Base-by-base conservation (phyloP, 2,888 invertebrate species). In the Platynereis dumerilii region DNA sequence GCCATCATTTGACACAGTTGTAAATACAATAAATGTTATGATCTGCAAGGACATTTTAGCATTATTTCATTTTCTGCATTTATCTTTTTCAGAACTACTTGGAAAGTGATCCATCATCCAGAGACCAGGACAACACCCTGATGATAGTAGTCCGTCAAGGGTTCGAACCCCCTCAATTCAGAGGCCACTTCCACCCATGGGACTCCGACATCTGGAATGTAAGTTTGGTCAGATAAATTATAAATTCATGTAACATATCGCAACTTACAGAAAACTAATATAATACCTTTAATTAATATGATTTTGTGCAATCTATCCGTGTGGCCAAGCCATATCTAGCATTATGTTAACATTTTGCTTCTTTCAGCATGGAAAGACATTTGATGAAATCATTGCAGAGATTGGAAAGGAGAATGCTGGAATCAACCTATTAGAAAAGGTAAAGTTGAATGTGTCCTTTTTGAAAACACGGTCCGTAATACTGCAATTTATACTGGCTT, bases 1-100 rank as follows among this genome's bases (percentile, higher is more conserved):
- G 94, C 94, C 80, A 91, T 92, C 0, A 85, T 87, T 1, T 88
- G 88, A 39, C 94, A 94, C 85, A 91, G 88, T 75, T 88, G 88
- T 27, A 86, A 91, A 74, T 94, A 94, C 87, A 89, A 90, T 0
- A 80, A 84, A 1, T 94, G 94, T 94, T 88, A 91, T 71, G 63
- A 72, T 1, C 70, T 76, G 24, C 69, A 65, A 52, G 76, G 75
- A 77, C 69, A 68, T 52, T 77, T 78, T 60, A 70, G 76, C n/a
- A n/a, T n/a, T n/a, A n/a, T n/a, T n/a, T 34, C 34, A 34, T 34
- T 12, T 34, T 7, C 12, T 12, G 12, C 5, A 34, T 34, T 34
- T 12, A 7, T 58, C 28, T 57, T 44, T 62, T 66, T 2, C 29
- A 93, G 92, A 88, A 89, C 70, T 92, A 91, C 80, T 87, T 92